Base-by-base conservation (phyloP, 2,113 vertebrate genomes). In the Manacus vitellinus region DNA sequence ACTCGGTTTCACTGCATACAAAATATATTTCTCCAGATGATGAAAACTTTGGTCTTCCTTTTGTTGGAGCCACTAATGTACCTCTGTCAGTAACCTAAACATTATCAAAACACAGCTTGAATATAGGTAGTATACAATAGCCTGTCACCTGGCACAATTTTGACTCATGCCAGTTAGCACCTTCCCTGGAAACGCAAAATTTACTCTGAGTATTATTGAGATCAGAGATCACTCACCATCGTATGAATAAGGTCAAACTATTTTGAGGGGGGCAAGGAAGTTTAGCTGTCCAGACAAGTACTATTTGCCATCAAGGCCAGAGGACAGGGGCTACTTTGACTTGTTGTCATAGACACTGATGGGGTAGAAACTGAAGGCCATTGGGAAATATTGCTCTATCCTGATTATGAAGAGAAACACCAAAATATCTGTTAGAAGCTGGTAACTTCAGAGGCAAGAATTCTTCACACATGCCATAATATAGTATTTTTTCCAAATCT, bases 221-320 rank as follows among this genome's bases (percentile, higher is more conserved):
- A 17, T 13, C 43, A 37, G 22, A 17, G 25, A 20, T 55, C 8
- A 23, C 44, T 81, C 37, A 19, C 4, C 14, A 2, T 0, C 56
- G 4, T n/a, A 11, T 49, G 47, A 79, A 54, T 54, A 63, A 91
- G 8, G 16, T 23, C 43, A n/a, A 54, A 37, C 6, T 56, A 3
- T 61, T 80, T n/a, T 27, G 7, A 41, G 9, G 3, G 2, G 2
- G 0, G 3, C 5, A 30, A 68, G 47, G 66, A 35, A 55, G 12
- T 79, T 71, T 46, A 63, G 17, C 25, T 63, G 44, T 28, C 28
- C 12, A 10, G 25, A 19, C 6, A 77, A 77, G 18, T n/a, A 24
- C 10, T 16, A 12, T 70, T 73, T 70, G 4, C 44, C 5, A 30
- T 20, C 0, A 5, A 80, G 24, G 19, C 21, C 30, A 39, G 16